A percentile compares a stretch with the other conserved stretches of the same genome.
Conservation (phyloP, 2,888 invertebrate genomes). For the Pristionchus maxplancki region DNA sequence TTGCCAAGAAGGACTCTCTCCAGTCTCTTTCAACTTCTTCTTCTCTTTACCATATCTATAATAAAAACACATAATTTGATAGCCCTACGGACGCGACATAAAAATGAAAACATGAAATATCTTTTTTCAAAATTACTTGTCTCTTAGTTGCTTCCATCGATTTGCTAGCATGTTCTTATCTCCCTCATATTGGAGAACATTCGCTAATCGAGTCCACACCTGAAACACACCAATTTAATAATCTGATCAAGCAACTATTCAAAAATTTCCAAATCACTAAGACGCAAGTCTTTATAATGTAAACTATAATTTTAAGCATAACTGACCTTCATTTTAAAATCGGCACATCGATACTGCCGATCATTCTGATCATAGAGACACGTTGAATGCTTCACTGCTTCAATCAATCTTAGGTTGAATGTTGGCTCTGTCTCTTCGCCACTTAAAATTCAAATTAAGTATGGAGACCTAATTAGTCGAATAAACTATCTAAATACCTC, state of each 20-base stretch:
- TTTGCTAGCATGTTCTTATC: constrained; percentile 68
- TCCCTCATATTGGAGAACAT: constrained; percentile 69
- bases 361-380: constrained; percentile 73
- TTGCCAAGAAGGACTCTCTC: constrained; percentile 70
- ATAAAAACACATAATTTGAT: no score
- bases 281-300: no score
- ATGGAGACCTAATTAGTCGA: not conserved
- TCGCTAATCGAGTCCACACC: constrained; percentile 61
- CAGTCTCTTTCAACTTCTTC: constrained; percentile 67
- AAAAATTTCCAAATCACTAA: no score
- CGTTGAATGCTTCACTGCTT: constrained; percentile 69
- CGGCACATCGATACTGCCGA: constrained; percentile 69
- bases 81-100: no score
- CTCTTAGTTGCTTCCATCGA: constrained; percentile 73
- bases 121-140: constrained; percentile 59
- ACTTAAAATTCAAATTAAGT: not conserved
- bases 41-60: constrained; percentile 72
- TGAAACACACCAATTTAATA: no score
- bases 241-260: no score
- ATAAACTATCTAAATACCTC: not conserved
- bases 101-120: not conserved
- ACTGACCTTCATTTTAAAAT: constrained; percentile 68
- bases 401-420: constrained; percentile 72
- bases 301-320: no score
- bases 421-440: constrained; percentile 61